Evolutionary conservation across 2,888 invertebrate genomes (phyloP), one percentile per base, ranked within the genome.

Genomic region (Ditula angustiorana): DNA sequence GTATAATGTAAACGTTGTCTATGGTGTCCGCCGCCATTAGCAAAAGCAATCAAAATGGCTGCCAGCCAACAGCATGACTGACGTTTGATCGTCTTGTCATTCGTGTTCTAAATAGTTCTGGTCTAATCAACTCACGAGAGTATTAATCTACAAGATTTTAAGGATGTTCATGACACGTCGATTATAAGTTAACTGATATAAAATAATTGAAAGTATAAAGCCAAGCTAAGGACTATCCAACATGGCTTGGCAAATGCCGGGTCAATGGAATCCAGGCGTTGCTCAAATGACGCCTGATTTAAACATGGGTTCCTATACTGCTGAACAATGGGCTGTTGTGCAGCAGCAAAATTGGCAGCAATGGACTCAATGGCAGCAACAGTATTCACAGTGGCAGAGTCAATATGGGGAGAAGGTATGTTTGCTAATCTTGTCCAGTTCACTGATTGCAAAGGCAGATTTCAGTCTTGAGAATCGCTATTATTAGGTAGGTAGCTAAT

Each of bases 321-420:
- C 94, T 46, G 95, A 95, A 73, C 95, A 95, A 82, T 95, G 95
- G 95, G 91, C 95, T 46, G 89, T 94, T 71, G 91, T 95, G 85
- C 95, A 95, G 77, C 95, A 96, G 72, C 95, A 96, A 80, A 95
- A 95, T 76, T 95, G 95, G 94, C 94, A 95, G 70, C 96, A 96
- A 72, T 96, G 96, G 95, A 94, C 95, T 8, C 96, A 96, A 72
- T 96, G 96, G 96, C 96, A 96, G 75, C 95, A 95, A 71, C 96
- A 96, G 75, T 96, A 96, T 86, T 94, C 95, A 53, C 95, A 95
- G 74, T 96, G 96, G 96, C 96, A 96, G 79, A 94, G 93, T 67
- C 96, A 96, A 76, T 96, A 96, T 82, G 96, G 96, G 50, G 95
- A 95, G 63, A 95, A 96, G 94, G 96, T 96, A 87, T 93, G 55